Evolutionary conservation across 2,113 vertebrate genomes (phyloP), one percentile per base, ranked within the genome.

Genomic region (Malurus melanocephalus): DNA sequence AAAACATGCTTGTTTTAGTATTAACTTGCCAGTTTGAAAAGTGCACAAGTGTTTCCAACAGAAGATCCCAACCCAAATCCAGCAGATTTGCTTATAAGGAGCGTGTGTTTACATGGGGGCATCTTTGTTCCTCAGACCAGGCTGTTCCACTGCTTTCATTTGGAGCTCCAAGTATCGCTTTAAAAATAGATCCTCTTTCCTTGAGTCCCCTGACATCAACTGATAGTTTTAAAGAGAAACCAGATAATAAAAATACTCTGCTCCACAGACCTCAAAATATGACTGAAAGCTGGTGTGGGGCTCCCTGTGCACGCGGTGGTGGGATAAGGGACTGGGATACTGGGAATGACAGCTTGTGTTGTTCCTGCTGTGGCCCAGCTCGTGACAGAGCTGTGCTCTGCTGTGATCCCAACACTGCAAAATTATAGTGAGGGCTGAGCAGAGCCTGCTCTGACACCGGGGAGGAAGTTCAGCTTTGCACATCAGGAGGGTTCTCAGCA

Each of bases 11-110:
- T 10, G 2, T 57, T 89, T 80, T 72, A 43, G 45, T 61, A 21
- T 73, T 72, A 61, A 49, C 59, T 89, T 89, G 67, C 42, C 85
- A 82, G 82, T 66, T 89, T 72, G 56, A 21, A 46, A 92, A 84
- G 72, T 62, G 48, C 60, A 38, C 42, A 35, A 87, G 59, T 76
- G 79, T 73, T 89, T 72, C 43, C 59, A 68, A 15, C 42, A 40
- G 78, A 61, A 78, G 72, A 94, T 60, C 72, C 66, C 62, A 57
- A 65, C 49, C 45, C 33, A 73, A 80, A 83, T 57, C 46, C 38
- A n/a, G 53, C 62, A 56, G 53, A 48, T 56, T 26, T 27, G 27
- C 76, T 80, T 80, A 17, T 55, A 33, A 52, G 64, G 75, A 69
- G 12, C 16, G 14, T 43, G 13, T 69, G n/a, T 89, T 94, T 90